Percentiles rank a stretch among this genome's conserved stretches.
These are phyloP conservation scores for Tautogolabrus adspersus DNA, from an alignment of 2,113 vertebrate species.

Conservation along the genomic window DNA sequence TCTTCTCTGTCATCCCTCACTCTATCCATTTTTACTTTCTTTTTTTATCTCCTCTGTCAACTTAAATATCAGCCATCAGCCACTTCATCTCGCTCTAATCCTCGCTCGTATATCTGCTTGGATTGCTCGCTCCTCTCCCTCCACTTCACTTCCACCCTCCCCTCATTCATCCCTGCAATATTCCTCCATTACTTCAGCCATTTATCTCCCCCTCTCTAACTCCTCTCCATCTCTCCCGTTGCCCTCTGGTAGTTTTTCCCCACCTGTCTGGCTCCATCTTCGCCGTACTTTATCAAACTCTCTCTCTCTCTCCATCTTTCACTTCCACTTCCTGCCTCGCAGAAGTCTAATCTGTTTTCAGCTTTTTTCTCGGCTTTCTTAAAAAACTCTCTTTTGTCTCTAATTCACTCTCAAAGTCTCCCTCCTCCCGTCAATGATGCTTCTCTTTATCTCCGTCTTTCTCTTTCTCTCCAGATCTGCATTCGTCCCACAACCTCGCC, in stretches of 20 bases:
- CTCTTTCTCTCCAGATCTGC: not conserved
- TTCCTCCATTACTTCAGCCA: constrained; percentile 20
- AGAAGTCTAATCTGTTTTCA: not conserved
- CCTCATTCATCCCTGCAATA: constrained; percentile 19
- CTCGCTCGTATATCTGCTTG: not conserved
- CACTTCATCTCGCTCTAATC: not conserved
- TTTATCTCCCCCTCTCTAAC: constrained; percentile 35
- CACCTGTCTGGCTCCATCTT: constrained; percentile 34
- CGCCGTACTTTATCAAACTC: constrained; percentile 38
- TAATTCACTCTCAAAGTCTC: not conserved
- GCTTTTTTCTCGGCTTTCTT: not conserved
- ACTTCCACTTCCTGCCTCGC: not conserved
- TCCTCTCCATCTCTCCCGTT: constrained; percentile 41
- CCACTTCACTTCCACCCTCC: not conserved
- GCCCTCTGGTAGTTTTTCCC: constrained; percentile 37
- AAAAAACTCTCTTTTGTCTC: not conserved
- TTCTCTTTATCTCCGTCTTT: not conserved
- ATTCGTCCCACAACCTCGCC: not conserved
- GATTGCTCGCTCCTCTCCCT: not conserved
- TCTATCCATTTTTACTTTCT: not conserved
- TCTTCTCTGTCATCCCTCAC: not conserved
- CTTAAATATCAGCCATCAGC: not conserved
- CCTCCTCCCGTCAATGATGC: not conserved
- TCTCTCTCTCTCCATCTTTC: not conserved
- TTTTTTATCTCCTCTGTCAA: not conserved